A percentile compares a stretch with the other conserved stretches of the same genome.
Evolutionary conservation across 2,113 vertebrate species (phyloP).

Genomic region (Ursus arctos): DNA sequence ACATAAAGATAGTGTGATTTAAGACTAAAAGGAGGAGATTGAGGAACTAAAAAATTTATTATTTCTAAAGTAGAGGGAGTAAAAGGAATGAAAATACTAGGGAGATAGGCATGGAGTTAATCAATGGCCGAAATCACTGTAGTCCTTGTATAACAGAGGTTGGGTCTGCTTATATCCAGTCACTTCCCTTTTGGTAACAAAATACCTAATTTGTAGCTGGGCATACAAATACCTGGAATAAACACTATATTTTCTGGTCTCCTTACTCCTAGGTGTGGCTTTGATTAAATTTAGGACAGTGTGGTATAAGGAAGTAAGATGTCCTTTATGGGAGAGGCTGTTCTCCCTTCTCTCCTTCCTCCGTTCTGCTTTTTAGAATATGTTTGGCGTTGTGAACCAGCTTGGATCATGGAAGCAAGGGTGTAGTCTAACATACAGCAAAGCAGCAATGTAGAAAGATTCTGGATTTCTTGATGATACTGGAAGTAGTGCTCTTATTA

Average conservation of each 20-base stretch:
- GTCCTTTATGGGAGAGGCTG: neutral
- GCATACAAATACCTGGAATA: neutral
- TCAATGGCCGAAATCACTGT: neutral
- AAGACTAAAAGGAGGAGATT: neutral
- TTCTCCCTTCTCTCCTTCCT: neutral
- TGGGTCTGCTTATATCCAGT: neutral
- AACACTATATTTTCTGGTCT: neutral
- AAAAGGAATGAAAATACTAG: neutral
- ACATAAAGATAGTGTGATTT: neutral
- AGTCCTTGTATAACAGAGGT: neutral
- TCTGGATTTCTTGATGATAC: neutral
- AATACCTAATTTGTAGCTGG: neutral
- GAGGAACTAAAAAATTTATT: neutral
- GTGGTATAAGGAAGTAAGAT: neutral
- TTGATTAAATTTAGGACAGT: slow-evolving; percentile 1
- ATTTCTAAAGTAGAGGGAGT: neutral
- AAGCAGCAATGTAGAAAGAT: neutral
- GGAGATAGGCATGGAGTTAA: neutral
- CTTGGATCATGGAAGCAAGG: neutral
- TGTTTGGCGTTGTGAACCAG: neutral
- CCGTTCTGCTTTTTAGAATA: neutral
- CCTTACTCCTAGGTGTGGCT: neutral
- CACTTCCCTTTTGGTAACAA: neutral
- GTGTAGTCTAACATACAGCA: neutral
- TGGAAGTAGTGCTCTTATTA: neutral